Evolutionary conservation across 2,797 vertebrate species (phyloP), one percentile per base, ranked within the genome.

Genomic region (Melanotaenia boesemani): DNA sequence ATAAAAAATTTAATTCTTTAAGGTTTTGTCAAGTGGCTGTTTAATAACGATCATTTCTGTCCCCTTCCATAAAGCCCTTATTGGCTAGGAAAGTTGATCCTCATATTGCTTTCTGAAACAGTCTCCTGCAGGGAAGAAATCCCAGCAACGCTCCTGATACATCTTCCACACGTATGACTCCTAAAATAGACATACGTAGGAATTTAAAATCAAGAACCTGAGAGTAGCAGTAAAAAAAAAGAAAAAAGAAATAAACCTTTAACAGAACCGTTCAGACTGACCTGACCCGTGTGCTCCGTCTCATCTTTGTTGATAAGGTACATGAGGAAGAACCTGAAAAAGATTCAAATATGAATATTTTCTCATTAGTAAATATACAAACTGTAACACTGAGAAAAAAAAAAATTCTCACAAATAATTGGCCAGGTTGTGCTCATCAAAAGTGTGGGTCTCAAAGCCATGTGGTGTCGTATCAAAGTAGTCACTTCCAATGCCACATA

Each of bases 111-210:
- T 98, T 73, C 97, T 95, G 91, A 98, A 98, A 88, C 97, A 98
- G 79, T 98, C 97, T 11, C 97, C 97, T 44, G 97, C 97, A 0
- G 97, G 97, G 85, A 96, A 98, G 91, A 98, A 98, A 80, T 98
- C 97, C 97, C 97, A 98, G 67, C 95, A 96, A 26, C 97, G 93
- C 82, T 98, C 96, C 79, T 98, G 97, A 88, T 98, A 98, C 97
- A 98, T 97, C 91, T 98, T 98, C 97, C 97, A 98, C 72, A 98
- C 97, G 0, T 98, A 98, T 0, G 97, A 98, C 88, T 98, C 97
- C 97, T 98, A 59, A 77, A 74, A 80, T 28, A 71, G 18, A 69
- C 46, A 0, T 0, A 67, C 0, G n/a, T 2, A 37, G 28, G 48
- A 48, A 63, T 24, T 41, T n/a, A 6, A 48, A 32, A 6, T 1